Evolutionary conservation across 2,797 vertebrate genomes (phyloP).

Genomic region (Enteromius treurensis): DNA sequence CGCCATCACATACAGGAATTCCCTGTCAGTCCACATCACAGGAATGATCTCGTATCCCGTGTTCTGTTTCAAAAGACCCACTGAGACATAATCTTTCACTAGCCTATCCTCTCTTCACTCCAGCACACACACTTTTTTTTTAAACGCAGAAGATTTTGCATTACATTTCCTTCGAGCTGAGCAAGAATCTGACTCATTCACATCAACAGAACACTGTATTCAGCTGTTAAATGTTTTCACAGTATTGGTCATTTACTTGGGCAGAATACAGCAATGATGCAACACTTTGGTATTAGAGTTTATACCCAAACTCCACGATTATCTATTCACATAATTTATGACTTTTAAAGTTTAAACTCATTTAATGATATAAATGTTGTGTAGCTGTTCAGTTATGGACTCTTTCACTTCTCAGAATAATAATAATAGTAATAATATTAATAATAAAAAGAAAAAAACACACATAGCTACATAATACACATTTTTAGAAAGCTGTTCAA

Average conservation of each 20-base stretch:
- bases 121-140: slow-evolving; percentile 10
- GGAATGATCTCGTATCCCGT: slow-evolving; percentile 59
- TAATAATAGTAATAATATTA: too few relatives aligned
- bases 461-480: background rate
- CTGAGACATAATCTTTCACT: slow-evolving; percentile 41
- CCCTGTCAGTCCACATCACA: slow-evolving; percentile 66
- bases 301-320: background rate
- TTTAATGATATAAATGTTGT: background rate
- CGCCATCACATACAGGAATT: slow-evolving; percentile 66
- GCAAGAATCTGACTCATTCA: slow-evolving; percentile 21
- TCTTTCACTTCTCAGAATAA: background rate
- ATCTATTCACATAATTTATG: too few relatives aligned
- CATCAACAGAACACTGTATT: background rate
- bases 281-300: background rate
- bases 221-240: slow-evolving; percentile 18
- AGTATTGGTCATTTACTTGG: slow-evolving; percentile 8
- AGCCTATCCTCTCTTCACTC: slow-evolving; percentile 5
- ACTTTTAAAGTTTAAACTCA: background rate
- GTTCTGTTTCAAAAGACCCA: slow-evolving; percentile 61
- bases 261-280: slow-evolving; percentile 11
- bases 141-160: slow-evolving; percentile 30
- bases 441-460: background rate
- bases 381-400: background rate
- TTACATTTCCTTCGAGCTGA: slow-evolving; percentile 34
- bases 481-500: background rate